A percentile compares a stretch with the other conserved stretches of the same genome.
These are phyloP conservation scores for Ptilodon capucinus DNA, from an alignment of 2,888 invertebrate species.

Conservation along the genomic window DNA sequence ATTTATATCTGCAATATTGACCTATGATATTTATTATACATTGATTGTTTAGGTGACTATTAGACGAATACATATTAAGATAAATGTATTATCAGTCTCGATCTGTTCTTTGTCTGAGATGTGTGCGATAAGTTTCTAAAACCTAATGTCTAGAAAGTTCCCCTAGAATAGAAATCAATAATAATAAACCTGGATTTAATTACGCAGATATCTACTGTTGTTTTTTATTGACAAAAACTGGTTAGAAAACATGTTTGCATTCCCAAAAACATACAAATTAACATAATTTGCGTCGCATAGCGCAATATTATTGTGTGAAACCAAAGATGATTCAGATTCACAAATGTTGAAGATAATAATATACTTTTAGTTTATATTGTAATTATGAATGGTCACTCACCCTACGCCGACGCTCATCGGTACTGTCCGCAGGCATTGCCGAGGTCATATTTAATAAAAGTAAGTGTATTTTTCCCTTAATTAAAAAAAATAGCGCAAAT, in stretches of 20 bases:
- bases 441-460: conserved; percentile 53
- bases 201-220: too few species aligned
- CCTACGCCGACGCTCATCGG: conserved; percentile 76
- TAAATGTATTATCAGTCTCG: too few species aligned
- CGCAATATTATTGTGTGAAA: conserved; percentile 40
- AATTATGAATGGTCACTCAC: conserved; percentile 45
- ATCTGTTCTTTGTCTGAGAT: conserved; percentile 11
- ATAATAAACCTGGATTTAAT: too few species aligned
- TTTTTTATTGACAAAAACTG: conserved; percentile 20
- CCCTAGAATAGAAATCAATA: conserved; percentile 25
- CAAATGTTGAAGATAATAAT: not conserved
- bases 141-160: conserved; percentile 38
- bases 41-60: too few species aligned
- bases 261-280: conserved; percentile 13
- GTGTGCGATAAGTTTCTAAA: not conserved
- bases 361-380: not conserved
- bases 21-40: too few species aligned
- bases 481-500: too few species aligned
- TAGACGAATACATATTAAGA: too few species aligned
- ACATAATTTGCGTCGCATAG: conserved; percentile 21
- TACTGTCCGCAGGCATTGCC: conserved; percentile 65
- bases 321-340: conserved; percentile 52
- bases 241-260: conserved; percentile 25
- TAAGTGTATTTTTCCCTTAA: not conserved
- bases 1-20: too few species aligned